A percentile compares a stretch with the other conserved stretches of the same genome.
These are phyloP conservation scores for Ceratina japonica DNA, from an alignment of 1,140 invertebrate species.

Conservation along the genomic window DNA sequence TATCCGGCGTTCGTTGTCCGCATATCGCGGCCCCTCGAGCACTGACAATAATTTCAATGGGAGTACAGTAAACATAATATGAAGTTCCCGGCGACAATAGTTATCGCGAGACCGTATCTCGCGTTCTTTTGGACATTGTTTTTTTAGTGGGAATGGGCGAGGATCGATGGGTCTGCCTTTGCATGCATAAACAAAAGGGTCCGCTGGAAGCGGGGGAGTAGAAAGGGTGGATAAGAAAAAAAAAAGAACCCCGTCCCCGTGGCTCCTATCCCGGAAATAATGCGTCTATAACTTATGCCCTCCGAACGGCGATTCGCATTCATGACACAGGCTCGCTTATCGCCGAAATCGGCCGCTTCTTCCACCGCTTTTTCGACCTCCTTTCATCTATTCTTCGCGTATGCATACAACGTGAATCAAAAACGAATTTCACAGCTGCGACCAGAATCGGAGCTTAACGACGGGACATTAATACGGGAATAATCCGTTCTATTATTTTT, in stretches of 20 bases:
- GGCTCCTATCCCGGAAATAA: not conserved
- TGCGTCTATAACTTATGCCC: constrained; percentile 11
- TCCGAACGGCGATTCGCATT: constrained; percentile 8
- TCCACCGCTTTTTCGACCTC: not conserved
- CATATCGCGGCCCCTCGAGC: no score
- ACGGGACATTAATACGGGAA: no score
- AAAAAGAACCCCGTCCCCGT: not conserved
- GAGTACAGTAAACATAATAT: no score
- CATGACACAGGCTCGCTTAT: constrained; percentile 5
- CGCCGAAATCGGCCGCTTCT: constrained; percentile 4
- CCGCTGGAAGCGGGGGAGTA: not conserved
- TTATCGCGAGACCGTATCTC: no score
- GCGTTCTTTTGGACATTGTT: no score
- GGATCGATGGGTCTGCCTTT: constrained; percentile 3
- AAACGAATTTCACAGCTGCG: no score
- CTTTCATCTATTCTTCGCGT: not conserved
- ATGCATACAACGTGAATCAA: no score
- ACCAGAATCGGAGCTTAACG: no score
- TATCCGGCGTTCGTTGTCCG: no score
- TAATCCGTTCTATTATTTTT: no score
- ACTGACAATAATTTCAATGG: no score
- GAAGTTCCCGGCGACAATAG: no score
- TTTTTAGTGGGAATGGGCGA: not conserved
- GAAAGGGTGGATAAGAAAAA: not conserved
- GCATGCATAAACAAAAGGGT: constrained; percentile 11